Base-by-base conservation (phyloP, 2,797 vertebrate genomes). In the Enteromius fasciolatus region DNA sequence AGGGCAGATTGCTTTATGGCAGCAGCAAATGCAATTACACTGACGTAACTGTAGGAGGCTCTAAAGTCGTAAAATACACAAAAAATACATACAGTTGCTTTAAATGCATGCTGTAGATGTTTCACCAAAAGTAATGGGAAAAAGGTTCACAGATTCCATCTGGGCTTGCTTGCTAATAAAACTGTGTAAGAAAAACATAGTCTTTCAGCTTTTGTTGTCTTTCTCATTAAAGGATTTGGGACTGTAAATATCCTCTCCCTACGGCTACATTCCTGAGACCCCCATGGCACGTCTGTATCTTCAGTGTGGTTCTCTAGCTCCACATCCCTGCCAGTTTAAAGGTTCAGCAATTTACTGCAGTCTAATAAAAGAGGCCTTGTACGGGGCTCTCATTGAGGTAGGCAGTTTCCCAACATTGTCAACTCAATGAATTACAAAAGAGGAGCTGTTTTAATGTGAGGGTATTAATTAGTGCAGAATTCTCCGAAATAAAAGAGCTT, bases 321-420 rank as follows among this genome's bases (percentile, higher is more conserved):
- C 63, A 63, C 74, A 63, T 59, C 33, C 33, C 20, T 72, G 81
- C 28, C 67, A 82, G 84, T 87, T 83, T 80, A 81, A 59, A 85
- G 80, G 83, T 83, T 73, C 84, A 76, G 50, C 64, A 73, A 77
- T 87, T 91, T 84, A 88, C 88, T 88, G 78, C 85, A 52, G 59
- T 59, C 77, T 85, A 82, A 90, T 90, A 88, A 92, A 85, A 86
- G 84, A 88, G 76, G 82, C 75, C 70, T 83, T 66, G 84, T 81
- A 25, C 4, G 2, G 39, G 50, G 14, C 61, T 23, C 52, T 72
- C 20, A 61, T 67, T 69, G 70, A 41, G n/a, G 73, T 15, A 80
- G n/a, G 31, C 25, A 61, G 74, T 41, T 84, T 63, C 41, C 7
- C 68, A 77, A 67, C 64, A 72, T 54, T 46, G 63, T 63, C 48